These are phyloP conservation scores for Actenoides lindsayi DNA, from an alignment of 2,113 vertebrate species.

Conservation along the genomic window DNA sequence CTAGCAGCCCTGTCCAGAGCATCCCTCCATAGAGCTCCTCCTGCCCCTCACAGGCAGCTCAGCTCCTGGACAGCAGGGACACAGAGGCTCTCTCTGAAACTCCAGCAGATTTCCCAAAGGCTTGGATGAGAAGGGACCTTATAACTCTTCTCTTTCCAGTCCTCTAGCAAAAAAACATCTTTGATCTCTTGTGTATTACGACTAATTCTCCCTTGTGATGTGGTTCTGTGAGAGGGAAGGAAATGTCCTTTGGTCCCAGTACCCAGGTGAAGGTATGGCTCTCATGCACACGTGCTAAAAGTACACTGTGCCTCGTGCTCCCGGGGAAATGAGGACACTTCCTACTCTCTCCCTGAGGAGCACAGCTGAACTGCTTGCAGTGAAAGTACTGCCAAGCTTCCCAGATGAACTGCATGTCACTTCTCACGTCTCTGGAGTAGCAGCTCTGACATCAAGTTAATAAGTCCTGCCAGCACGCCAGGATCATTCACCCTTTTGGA, in stretches of 20 bases:
- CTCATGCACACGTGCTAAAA: background rate
- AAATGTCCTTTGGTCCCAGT: background rate
- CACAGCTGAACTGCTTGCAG: constrained; percentile 4
- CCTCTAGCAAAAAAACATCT: background rate
- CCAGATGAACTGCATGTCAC: constrained; percentile 28
- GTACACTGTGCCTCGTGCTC: background rate
- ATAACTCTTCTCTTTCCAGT: constrained; percentile 4
- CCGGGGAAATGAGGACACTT: constrained; percentile 33
- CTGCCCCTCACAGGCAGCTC: background rate
- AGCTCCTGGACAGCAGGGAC: background rate
- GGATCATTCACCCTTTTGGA: background rate
- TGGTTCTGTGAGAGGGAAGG: background rate
- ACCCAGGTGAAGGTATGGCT: constrained; percentile 29
- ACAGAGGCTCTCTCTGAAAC: background rate
- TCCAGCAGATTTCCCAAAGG: constrained; percentile 13
- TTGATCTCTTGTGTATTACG: constrained; percentile 12
- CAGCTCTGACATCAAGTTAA: background rate
- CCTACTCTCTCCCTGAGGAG: constrained; percentile 44
- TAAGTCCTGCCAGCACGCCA: background rate
- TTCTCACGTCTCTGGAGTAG: constrained; percentile 40
- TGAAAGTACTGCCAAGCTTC: constrained; percentile 42
- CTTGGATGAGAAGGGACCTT: constrained; percentile 25
- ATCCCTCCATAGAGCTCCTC: background rate
- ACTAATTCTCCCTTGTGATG: background rate
- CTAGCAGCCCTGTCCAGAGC: background rate